Base-by-base conservation (phyloP, 2,888 invertebrate species). In the Keiferia lycopersicella region DNA sequence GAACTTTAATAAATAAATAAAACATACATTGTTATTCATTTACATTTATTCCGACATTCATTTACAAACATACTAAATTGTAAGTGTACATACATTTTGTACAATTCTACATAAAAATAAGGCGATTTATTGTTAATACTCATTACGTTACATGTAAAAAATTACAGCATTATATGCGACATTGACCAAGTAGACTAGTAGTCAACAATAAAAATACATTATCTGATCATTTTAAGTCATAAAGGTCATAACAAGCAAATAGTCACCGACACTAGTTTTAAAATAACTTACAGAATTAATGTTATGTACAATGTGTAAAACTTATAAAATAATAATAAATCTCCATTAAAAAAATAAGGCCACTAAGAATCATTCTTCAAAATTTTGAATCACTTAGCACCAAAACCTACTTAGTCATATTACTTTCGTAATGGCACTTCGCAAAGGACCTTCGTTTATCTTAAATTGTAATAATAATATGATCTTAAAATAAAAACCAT, bases 1-100 rank as follows among this genome's bases (percentile, higher is more conserved):
- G n/a, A 45, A 16, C 11, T n/a, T 16, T 45, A 45, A 45, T 45
- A 1, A 56, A 16, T 16, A 56, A 50, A 6, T 11, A 60, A 45
- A 60, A 2, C 11, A 22, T 11, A 45, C 1, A 3, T 70, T 81
- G 81, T 84, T 86, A 86, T 82, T 81, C 75, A 83, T 88, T 87
- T 87, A 88, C 82, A 86, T 89, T 88, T 90, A 90, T 87, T 89
- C 79, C 71, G 81, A 86, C 83, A 86, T 88, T 80, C 79, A 88
- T 88, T 88, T 88, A 89, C 86, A 88, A 86, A 86, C 83, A 84
- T 84, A 81, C 82, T 83, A 80, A 77, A 81, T 82, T 78, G 80
- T 74, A 77, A 76, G 82, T 81, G 86, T 88, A 88, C 87, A 87
- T 90, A 88, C 82, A 86, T 78, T 88, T 87, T 89, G 88, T 89